These are phyloP conservation scores for Asobara japonica DNA, from an alignment of 1,140 invertebrate species.

Conservation along the genomic window DNA sequence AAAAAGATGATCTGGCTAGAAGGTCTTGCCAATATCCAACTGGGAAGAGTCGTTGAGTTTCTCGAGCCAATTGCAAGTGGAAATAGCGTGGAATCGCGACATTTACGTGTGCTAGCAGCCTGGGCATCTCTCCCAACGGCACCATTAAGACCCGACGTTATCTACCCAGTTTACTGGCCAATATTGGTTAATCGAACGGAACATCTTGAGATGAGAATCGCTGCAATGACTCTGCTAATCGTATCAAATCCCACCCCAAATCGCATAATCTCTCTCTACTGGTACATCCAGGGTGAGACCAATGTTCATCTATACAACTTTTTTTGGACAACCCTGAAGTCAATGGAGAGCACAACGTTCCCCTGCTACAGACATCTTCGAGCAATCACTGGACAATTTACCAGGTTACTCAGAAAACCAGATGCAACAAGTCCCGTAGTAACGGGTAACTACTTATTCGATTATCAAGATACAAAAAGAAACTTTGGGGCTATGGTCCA, in stretches of 20 bases:
- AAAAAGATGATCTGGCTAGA: conserved; percentile 77
- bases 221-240: conserved; percentile 73
- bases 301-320: conserved; percentile 75
- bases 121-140: conserved; percentile 71
- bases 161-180: conserved; percentile 74
- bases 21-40: conserved; percentile 72
- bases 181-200: conserved; percentile 76
- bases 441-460: conserved; percentile 74
- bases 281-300: conserved; percentile 73
- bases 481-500: conserved; percentile 72
- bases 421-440: conserved; percentile 65
- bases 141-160: conserved; percentile 67
- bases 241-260: conserved; percentile 71
- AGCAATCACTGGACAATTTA: conserved; percentile 71
- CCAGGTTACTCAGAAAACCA: conserved; percentile 66
- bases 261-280: conserved; percentile 74
- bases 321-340: conserved; percentile 78
- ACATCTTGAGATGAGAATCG: conserved; percentile 73
- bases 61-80: conserved; percentile 69
- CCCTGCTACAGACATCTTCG: conserved; percentile 71
- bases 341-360: conserved; percentile 72
- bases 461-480: conserved; percentile 70
- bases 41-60: conserved; percentile 71
- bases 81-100: conserved; percentile 62
- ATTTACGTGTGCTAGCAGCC: conserved; percentile 71